phyloP scores from a whole-genome alignment of 2,113 vertebrate genomes.

The Dasyprocta punctata region DNA sequence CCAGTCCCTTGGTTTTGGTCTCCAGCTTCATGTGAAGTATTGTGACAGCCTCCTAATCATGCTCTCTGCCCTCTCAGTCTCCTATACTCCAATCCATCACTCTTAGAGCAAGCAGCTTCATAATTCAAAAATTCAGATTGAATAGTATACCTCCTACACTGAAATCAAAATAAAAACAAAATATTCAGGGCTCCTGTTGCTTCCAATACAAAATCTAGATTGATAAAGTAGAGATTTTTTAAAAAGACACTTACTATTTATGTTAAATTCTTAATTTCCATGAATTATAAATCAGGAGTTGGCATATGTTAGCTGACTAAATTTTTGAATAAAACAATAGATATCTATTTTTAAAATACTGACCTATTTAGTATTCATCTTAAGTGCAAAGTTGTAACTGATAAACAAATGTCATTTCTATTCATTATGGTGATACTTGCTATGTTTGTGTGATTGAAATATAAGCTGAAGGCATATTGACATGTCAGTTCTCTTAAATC shows the following conservation, averaged over 20 bases:
- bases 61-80: not conserved
- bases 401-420: constrained; percentile 59
- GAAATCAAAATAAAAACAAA: constrained; percentile 47
- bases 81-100: constrained; percentile 40
- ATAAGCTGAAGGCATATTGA: constrained; percentile 71
- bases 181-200: constrained; percentile 17
- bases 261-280: constrained; percentile 18
- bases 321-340: constrained; percentile 18
- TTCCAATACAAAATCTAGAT: not conserved
- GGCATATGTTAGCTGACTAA: not conserved
- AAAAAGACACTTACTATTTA: not conserved
- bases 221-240: not conserved
- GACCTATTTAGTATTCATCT: not conserved
- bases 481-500: constrained; percentile 73
- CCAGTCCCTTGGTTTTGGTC: not conserved
- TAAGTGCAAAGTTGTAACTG: not conserved
- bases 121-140: constrained; percentile 38
- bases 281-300: not conserved
- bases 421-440: constrained; percentile 41
- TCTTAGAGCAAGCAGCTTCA: not conserved
- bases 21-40: not conserved
- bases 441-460: constrained; percentile 65
- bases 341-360: not conserved
- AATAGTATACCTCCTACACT: not conserved
- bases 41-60: not conserved